Evolutionary conservation across 2,888 invertebrate genomes (phyloP).

Genomic region (Trachelus tabidus): DNA sequence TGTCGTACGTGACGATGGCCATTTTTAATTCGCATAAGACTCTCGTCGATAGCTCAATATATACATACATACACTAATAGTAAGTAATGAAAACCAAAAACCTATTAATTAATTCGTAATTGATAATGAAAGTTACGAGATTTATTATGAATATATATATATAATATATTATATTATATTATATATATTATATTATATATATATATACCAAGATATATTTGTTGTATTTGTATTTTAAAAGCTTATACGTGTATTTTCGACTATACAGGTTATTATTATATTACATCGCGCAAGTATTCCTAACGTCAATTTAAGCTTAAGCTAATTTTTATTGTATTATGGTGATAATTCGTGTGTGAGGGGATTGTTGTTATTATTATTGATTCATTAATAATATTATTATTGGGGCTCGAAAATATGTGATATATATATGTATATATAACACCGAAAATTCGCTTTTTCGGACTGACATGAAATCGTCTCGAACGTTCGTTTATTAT

Average conservation of each 20-base stretch:
- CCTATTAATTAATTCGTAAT: slow-evolving; percentile 13
- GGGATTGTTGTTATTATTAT: not conserved
- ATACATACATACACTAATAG: slow-evolving; percentile 15
- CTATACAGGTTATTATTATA: slow-evolving; percentile 22
- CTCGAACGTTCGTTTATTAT: not conserved
- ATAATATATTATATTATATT: not conserved
- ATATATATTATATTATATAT: slow-evolving; percentile 16
- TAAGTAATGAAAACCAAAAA: not conserved
- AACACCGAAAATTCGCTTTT: slow-evolving; percentile 11
- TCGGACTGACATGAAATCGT: not conserved
- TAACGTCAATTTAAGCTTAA: slow-evolving; percentile 36
- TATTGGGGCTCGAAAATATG: slow-evolving; percentile 24
- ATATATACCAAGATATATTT: slow-evolving; percentile 31
- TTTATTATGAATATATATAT: slow-evolving; percentile 22
- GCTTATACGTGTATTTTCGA: slow-evolving; percentile 46
- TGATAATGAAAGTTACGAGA: slow-evolving; percentile 26
- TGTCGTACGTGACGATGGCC: not conserved
- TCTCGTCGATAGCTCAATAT: slow-evolving; percentile 21
- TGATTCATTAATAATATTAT: not conserved
- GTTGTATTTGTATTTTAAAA: slow-evolving; percentile 42
- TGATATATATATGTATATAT: not conserved
- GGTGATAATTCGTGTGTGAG: not conserved
- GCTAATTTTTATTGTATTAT: not conserved
- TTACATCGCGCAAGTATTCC: slow-evolving; percentile 29
- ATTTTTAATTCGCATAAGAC: slow-evolving; percentile 8